Conservation (phyloP, 2,888 invertebrate genomes). For the Dioctria linearis region DNA sequence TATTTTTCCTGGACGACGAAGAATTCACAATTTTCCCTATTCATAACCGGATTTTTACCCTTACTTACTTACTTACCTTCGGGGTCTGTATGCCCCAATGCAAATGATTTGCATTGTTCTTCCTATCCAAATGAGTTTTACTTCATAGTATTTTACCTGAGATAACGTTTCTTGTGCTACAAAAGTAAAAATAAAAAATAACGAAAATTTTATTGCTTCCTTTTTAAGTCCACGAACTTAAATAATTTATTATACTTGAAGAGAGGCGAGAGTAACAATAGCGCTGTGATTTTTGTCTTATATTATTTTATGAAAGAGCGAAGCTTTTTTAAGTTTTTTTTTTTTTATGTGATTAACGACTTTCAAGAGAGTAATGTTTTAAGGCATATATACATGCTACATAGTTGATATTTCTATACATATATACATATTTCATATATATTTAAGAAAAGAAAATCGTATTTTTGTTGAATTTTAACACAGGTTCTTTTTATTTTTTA, state of each 20-base stretch:
- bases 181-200: background rate
- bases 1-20: conserved; percentile 2
- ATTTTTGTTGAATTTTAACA: too few species aligned
- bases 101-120: conserved; percentile 45
- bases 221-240: conserved; percentile 2
- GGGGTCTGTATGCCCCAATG: conserved; percentile 14
- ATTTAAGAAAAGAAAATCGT: too few species aligned
- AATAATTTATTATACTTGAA: conserved; percentile 32
- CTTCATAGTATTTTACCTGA: conserved; percentile 9
- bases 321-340: background rate
- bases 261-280: background rate
- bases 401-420: too few species aligned
- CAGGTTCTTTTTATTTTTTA: too few species aligned
- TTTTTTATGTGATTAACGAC: too few species aligned
- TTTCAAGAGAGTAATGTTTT: too few species aligned
- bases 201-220: conserved; percentile 34
- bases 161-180: background rate
- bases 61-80: conserved; percentile 8
- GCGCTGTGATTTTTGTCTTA: background rate
- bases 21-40: conserved; percentile 40
- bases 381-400: too few species aligned
- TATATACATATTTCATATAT: too few species aligned
- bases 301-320: conserved; percentile 6
- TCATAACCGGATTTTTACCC: conserved; percentile 26
- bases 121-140: conserved; percentile 29